A percentile compares a stretch with the other conserved stretches of the same genome.
These are phyloP conservation scores for Cyprinodon variegatus DNA, from an alignment of 2,113 vertebrate species.

Conservation along the genomic window DNA sequence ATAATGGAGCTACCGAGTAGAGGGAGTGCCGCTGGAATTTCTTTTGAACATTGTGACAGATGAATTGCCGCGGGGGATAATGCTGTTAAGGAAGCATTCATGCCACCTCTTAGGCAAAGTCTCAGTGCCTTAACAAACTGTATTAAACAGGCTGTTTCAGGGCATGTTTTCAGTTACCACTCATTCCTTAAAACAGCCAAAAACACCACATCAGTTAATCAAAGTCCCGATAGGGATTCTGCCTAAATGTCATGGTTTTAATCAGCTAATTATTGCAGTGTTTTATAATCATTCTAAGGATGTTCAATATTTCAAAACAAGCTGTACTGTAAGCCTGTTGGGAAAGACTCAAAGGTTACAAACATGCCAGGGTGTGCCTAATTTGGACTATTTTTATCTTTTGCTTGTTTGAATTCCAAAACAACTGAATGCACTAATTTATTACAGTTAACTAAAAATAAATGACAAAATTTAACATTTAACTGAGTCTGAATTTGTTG, in stretches of 20 bases:
- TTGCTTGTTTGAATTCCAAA: neutral
- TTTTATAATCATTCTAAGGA: neutral
- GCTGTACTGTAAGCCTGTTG: constrained; percentile 13
- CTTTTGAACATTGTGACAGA: neutral
- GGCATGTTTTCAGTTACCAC: neutral
- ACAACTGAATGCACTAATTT: neutral
- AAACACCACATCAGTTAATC: neutral
- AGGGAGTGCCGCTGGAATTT: constrained; percentile 30
- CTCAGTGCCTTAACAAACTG: neutral
- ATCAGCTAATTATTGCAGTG: neutral
- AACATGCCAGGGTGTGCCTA: constrained; percentile 1
- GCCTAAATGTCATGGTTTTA: neutral
- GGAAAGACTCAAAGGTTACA: constrained; percentile 24
- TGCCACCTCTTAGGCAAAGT: neutral
- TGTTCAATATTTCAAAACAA: constrained; percentile 2
- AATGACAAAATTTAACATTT: neutral
- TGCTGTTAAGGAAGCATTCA: neutral
- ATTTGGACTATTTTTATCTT: neutral
- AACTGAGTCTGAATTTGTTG: neutral
- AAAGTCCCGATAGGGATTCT: neutral
- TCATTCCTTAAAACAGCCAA: neutral
- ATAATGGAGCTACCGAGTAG: neutral
- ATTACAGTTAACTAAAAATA: too few species aligned
- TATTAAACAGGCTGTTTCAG: neutral
- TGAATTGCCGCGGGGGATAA: constrained; percentile 6